phyloP scores from a whole-genome alignment of 1,140 invertebrate species.

The Bathynomus jamesi region DNA sequence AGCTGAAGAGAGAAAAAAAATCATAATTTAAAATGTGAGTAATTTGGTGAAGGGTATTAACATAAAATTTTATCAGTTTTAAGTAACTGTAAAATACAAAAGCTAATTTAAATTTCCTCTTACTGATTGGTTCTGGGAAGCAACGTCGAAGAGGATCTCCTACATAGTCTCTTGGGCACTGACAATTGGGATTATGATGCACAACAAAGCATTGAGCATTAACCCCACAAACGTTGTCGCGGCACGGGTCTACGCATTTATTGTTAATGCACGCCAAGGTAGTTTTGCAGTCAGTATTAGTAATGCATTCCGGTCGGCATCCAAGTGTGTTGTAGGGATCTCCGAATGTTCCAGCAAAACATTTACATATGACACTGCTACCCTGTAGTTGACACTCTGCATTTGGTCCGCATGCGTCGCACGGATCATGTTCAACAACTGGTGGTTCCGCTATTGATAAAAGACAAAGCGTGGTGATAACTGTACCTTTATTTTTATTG shows the following conservation, averaged over 20 bases:
- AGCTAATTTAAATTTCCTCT: background rate
- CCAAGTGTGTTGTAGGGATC: constrained; percentile 50
- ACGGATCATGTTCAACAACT: constrained; percentile 13
- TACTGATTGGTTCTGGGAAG: constrained; percentile 4
- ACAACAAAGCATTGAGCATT: constrained; percentile 36
- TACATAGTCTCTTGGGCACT: constrained; percentile 48
- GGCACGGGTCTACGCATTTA: constrained; percentile 66
- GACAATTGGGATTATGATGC: constrained; percentile 39
- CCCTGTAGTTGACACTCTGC: constrained; percentile 59
- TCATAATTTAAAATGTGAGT: background rate
- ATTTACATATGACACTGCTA: constrained; percentile 55
- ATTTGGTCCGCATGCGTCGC: constrained; percentile 69
- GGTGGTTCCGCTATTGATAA: constrained; percentile 5
- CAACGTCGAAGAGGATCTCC: constrained; percentile 57
- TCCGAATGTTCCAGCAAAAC: constrained; percentile 54
- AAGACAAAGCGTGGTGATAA: background rate
- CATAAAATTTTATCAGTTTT: too few relatives aligned
- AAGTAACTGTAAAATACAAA: background rate
- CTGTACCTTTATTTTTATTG: background rate
- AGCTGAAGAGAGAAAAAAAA: background rate
- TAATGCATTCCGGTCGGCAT: constrained; percentile 52
- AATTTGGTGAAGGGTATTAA: background rate
- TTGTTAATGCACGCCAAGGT: constrained; percentile 58
- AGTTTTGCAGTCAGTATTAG: constrained; percentile 56
- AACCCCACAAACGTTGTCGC: constrained; percentile 56